These are phyloP conservation scores for Cyclargus thomasi DNA, from an alignment of 1,140 invertebrate species.

Conservation along the genomic window DNA sequence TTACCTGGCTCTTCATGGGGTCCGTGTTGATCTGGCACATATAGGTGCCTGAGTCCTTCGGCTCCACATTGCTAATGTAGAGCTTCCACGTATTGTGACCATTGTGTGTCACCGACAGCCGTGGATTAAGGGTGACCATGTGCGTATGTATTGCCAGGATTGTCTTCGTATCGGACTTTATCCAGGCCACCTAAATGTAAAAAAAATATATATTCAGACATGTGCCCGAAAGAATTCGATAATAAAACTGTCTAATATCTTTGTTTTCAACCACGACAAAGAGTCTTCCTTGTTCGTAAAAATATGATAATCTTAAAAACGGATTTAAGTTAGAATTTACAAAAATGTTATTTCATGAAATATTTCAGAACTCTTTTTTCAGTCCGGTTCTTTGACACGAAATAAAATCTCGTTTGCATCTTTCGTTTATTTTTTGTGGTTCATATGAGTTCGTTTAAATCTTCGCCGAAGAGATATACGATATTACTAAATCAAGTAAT, in stretches of 20 bases:
- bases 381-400: not conserved
- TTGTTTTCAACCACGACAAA: too few species aligned
- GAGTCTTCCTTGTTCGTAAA: too few species aligned
- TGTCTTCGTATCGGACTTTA: constrained; percentile 91
- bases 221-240: too few species aligned
- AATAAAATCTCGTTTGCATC: not conserved
- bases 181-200: constrained; percentile 87
- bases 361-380: not conserved
- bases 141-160: constrained; percentile 92
- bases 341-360: not conserved
- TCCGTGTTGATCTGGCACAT: constrained; percentile 95
- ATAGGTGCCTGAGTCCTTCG: constrained; percentile 87
- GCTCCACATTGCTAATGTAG: constrained; percentile 89
- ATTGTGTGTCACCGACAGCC: constrained; percentile 90
- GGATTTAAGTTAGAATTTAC: not conserved
- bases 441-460: not conserved
- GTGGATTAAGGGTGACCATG: constrained; percentile 90
- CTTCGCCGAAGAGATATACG: not conserved
- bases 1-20: constrained; percentile 91
- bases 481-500: not conserved
- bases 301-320: not conserved
- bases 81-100: constrained; percentile 94
- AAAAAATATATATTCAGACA: too few species aligned
- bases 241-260: too few species aligned
- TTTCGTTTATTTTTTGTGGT: not conserved